phyloP scores from a whole-genome alignment of 53 echinoderm and acorn worm species.

The Crossaster papposus region DNA sequence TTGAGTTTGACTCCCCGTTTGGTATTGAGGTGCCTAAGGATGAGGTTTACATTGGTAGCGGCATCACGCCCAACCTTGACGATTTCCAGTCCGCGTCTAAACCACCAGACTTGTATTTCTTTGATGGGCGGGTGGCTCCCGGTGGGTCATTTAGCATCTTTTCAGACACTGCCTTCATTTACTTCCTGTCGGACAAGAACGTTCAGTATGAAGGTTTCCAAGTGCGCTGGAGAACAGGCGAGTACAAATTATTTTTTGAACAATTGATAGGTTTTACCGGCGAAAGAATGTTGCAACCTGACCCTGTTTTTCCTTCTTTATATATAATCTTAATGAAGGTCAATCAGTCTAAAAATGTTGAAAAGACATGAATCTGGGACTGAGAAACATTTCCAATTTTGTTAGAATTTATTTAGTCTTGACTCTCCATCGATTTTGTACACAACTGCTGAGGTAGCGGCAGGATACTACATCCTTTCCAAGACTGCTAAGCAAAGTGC shows the following conservation, averaged over 20 bases:
- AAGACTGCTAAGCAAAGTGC: not conserved
- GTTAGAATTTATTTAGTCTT: no score
- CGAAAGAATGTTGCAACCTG: no score
- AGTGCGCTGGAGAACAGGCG: constrained; percentile 64
- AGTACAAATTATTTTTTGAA: not conserved
- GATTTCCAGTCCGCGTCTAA: not conserved
- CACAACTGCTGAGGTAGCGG: no score
- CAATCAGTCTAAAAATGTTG: no score
- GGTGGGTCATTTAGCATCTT: constrained; percentile 57
- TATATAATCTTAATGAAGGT: no score
- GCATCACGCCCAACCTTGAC: constrained; percentile 26
- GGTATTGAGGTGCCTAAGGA: constrained; percentile 81
- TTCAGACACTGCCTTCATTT: constrained; percentile 77
- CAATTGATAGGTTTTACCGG: not conserved
- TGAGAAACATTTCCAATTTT: no score
- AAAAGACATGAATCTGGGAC: no score
- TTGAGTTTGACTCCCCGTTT: constrained; percentile 69
- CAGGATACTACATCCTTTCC: no score
- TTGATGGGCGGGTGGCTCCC: constrained; percentile 68
- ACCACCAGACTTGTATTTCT: constrained; percentile 68
- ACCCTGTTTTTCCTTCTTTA: no score
- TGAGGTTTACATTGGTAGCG: constrained; percentile 84
- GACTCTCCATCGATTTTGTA: no score
- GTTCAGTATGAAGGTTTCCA: constrained; percentile 72
- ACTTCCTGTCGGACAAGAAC: constrained; percentile 89